Evolutionary conservation across 2,888 invertebrate genomes (phyloP).

Genomic region (Galeruca laticollis): DNA sequence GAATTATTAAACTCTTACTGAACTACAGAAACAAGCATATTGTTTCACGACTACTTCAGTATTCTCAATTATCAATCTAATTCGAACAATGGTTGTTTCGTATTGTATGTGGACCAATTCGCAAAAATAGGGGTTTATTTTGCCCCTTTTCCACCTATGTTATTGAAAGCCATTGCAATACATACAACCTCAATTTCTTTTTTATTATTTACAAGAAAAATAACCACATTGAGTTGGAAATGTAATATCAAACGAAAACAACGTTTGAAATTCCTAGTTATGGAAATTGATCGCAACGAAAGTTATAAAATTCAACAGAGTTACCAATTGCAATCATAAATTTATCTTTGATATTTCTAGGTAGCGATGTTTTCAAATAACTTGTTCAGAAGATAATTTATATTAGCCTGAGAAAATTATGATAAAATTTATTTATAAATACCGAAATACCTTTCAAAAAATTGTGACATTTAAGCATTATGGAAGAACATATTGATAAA

Average conservation of each 20-base stretch:
- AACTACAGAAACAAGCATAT: no score
- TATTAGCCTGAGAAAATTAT: no score
- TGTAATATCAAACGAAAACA: slow-evolving; percentile 7
- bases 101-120: no score
- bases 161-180: not conserved
- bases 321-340: not conserved
- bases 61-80: no score
- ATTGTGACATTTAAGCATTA: no score
- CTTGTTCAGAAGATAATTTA: not conserved
- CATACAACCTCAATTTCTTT: slow-evolving; percentile 4
- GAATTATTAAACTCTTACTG: no score
- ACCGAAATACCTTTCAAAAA: no score
- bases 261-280: slow-evolving; percentile 11
- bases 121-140: not conserved
- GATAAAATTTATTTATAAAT: no score
- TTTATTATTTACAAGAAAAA: slow-evolving; percentile 3
- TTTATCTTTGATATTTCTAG: not conserved
- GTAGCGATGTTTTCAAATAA: not conserved
- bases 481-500: no score
- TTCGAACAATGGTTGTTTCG: no score
- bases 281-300: not conserved
- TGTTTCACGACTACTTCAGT: no score
- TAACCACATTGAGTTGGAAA: not conserved
- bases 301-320: not conserved
- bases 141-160: not conserved